phyloP scores from a whole-genome alignment of 2,113 vertebrate species.

The Dascyllus trimaculatus region DNA sequence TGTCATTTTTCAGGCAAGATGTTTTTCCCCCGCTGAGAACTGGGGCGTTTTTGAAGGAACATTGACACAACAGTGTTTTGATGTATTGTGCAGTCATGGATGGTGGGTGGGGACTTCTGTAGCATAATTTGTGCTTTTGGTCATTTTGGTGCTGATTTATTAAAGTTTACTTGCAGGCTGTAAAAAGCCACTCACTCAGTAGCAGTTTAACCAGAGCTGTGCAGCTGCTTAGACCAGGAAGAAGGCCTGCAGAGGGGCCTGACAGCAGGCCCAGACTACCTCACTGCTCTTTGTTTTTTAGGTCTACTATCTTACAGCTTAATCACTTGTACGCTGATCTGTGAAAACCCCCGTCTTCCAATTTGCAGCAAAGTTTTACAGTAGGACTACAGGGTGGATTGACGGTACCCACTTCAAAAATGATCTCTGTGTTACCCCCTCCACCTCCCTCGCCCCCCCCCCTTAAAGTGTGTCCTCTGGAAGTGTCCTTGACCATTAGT shows the following conservation, averaged over 20 bases:
- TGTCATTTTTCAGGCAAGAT: slow-evolving; percentile 55
- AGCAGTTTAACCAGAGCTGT: slow-evolving; percentile 23
- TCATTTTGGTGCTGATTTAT: slow-evolving; percentile 27
- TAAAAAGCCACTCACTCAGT: slow-evolving; percentile 7
- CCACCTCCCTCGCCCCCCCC: not conserved
- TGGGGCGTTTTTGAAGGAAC: slow-evolving; percentile 35
- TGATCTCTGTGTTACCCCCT: not conserved
- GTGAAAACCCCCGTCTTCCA: not conserved
- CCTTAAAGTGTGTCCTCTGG: slow-evolving; percentile 35
- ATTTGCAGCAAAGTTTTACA: not conserved
- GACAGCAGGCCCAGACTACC: not conserved
- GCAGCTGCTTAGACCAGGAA: slow-evolving; percentile 1
- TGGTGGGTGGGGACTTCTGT: slow-evolving; percentile 4
- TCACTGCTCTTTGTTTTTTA: not conserved
- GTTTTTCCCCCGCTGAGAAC: not conserved
- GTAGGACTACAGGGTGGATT: not conserved
- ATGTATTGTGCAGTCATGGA: slow-evolving; percentile 19
- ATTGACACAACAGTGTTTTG: slow-evolving; percentile 33
- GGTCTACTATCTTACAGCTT: not conserved
- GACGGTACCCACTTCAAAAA: not conserved
- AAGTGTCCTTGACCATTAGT: slow-evolving; percentile 38
- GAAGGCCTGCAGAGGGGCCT: slow-evolving; percentile 5
- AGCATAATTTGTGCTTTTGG: slow-evolving; percentile 37
- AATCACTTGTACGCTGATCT: not conserved
- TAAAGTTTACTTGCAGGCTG: slow-evolving; percentile 21